These are phyloP conservation scores for Chascanopsetta lugubris DNA, from an alignment of 2,113 vertebrate genomes.

Conservation along the genomic window DNA sequence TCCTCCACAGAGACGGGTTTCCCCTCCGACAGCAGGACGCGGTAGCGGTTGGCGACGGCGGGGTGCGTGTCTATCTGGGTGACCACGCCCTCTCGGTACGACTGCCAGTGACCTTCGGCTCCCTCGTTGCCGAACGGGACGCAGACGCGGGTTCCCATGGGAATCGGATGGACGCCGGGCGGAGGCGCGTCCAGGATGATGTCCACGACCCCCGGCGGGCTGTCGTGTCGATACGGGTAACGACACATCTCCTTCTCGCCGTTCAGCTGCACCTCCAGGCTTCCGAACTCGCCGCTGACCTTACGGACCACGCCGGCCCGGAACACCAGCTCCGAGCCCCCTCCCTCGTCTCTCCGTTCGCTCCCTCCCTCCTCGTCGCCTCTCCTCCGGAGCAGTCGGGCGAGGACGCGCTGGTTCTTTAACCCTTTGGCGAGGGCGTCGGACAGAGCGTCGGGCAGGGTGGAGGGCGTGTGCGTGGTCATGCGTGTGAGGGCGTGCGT, in stretches of 20 bases:
- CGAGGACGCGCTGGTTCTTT: slow-evolving; percentile 87
- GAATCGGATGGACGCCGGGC: slow-evolving; percentile 77
- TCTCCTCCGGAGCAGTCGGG: slow-evolving; percentile 73
- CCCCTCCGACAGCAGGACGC: slow-evolving; percentile 80
- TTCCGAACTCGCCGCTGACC: slow-evolving; percentile 84
- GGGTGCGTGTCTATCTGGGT: slow-evolving; percentile 86
- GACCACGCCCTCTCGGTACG: slow-evolving; percentile 86
- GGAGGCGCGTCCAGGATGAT: slow-evolving; percentile 86
- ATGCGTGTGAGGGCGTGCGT: slow-evolving; percentile 18
- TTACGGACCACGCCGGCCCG: slow-evolving; percentile 86
- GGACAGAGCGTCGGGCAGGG: slow-evolving; percentile 73
- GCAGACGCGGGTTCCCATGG: slow-evolving; percentile 83
- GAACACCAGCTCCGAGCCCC: slow-evolving; percentile 72
- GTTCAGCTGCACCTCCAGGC: slow-evolving; percentile 86
- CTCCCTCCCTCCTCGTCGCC: slow-evolving; percentile 55
- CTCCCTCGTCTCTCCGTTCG: slow-evolving; percentile 19
- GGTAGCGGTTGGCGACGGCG: slow-evolving; percentile 85
- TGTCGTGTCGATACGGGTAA: slow-evolving; percentile 81
- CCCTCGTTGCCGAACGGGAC: slow-evolving; percentile 82
- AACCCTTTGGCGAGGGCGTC: slow-evolving; percentile 82
- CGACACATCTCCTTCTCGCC: slow-evolving; percentile 84
- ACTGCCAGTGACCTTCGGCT: slow-evolving; percentile 74
- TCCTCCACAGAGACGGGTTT: slow-evolving; percentile 49
- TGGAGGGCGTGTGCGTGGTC: slow-evolving; percentile 12
- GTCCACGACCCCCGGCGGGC: slow-evolving; percentile 76